A percentile compares a stretch with the other conserved stretches of the same genome.
Conservation (phyloP, 1,140 invertebrate genomes). For the Meteorus sp. region DNA sequence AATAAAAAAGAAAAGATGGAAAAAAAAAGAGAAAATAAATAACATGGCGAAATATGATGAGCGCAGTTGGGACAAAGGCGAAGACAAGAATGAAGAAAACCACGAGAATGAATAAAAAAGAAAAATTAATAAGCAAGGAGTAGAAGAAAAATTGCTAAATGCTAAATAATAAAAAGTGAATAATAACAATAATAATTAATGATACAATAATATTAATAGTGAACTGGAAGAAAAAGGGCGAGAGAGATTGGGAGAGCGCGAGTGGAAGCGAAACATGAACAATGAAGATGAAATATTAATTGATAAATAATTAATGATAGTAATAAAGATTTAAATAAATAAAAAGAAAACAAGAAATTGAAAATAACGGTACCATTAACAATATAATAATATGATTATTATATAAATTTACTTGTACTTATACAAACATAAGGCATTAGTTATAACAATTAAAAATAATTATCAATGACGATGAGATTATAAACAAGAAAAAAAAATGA, state of each 20-base stretch:
- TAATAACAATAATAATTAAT: conserved; percentile 24
- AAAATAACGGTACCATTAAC: conserved; percentile 7
- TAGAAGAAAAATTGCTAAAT: background rate
- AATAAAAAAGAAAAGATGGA: too few relatives aligned
- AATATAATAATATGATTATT: conserved; percentile 21
- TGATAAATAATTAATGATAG: conserved; percentile 33
- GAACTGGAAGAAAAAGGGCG: too few relatives aligned
- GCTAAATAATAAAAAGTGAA: conserved; percentile 18
- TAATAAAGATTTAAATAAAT: conserved; percentile 10
- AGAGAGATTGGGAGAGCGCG: too few relatives aligned
- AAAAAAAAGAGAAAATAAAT: too few relatives aligned
- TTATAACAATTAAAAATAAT: conserved; percentile 17
- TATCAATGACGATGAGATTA: conserved; percentile 2
- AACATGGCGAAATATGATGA: too few relatives aligned
- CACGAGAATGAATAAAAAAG: background rate
- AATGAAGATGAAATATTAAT: conserved; percentile 24
- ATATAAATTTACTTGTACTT: conserved; percentile 19
- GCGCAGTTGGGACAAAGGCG: background rate
- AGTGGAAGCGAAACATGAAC: too few relatives aligned
- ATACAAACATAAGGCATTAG: conserved; percentile 19
- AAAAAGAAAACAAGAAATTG: conserved; percentile 21
- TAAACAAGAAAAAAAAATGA: too few relatives aligned
- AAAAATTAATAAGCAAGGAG: background rate
- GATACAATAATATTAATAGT: conserved; percentile 32
- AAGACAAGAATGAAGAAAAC: background rate